phyloP scores from a whole-genome alignment of 2,888 invertebrate genomes.

The Eupithecia dodoneata region DNA sequence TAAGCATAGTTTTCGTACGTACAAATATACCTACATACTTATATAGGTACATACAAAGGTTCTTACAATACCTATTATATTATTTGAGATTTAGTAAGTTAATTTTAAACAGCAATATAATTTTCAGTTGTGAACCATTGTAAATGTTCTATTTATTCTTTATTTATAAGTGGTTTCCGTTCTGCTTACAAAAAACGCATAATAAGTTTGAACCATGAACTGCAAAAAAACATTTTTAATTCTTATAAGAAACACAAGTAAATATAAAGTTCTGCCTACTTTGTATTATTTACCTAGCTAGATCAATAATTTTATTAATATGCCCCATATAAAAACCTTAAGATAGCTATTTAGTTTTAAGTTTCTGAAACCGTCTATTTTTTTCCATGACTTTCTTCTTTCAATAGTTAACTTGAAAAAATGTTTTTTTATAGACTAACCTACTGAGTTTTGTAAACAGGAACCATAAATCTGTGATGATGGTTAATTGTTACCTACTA shows the following conservation, averaged over 20 bases:
- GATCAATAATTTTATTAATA: background rate
- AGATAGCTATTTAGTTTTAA: slow-evolving; percentile 14
- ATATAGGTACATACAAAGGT: background rate
- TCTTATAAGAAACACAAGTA: background rate
- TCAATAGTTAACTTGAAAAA: slow-evolving; percentile 1
- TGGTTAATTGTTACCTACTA: slow-evolving; percentile 13
- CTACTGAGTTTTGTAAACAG: background rate
- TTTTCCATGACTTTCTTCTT: slow-evolving; percentile 24
- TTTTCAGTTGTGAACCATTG: slow-evolving; percentile 22
- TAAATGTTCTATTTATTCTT: slow-evolving; percentile 29
- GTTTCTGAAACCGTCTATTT: slow-evolving; percentile 1
- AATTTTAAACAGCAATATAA: background rate
- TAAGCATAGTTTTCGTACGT: slow-evolving; percentile 48
- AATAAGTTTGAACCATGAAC: background rate
- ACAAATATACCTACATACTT: slow-evolving; percentile 36
- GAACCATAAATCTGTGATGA: slow-evolving; percentile 12
- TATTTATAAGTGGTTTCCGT: background rate
- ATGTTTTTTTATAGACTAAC: background rate
- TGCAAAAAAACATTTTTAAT: background rate
- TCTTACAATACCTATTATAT: slow-evolving; percentile 8
- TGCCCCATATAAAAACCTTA: background rate
- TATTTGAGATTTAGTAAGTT: background rate
- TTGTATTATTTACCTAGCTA: background rate
- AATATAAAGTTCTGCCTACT: background rate
- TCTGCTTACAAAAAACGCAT: background rate